phyloP scores from a whole-genome alignment of 2,888 invertebrate genomes.

The Apamea epomidion region DNA sequence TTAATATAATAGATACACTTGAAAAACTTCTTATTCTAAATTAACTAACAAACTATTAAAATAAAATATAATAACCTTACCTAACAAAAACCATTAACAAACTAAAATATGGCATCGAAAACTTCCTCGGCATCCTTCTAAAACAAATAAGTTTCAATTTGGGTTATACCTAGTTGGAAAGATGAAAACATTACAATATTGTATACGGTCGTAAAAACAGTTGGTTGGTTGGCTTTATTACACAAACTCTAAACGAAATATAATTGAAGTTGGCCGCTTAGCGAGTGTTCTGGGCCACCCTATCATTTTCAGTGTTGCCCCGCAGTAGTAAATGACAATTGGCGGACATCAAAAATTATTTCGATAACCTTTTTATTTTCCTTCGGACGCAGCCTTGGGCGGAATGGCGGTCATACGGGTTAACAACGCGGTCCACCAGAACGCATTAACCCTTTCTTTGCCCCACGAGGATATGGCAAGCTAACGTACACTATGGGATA shows the following conservation, averaged over 20 bases:
- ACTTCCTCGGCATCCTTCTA: background rate
- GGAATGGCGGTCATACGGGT: slow-evolving; percentile 78
- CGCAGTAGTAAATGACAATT: slow-evolving; percentile 74
- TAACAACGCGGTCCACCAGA: slow-evolving; percentile 78
- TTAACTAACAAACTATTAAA: background rate
- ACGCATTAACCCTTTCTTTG: slow-evolving; percentile 81
- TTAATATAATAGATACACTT: background rate
- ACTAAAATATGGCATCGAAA: background rate
- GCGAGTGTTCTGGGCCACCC: slow-evolving; percentile 61
- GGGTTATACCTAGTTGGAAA: background rate
- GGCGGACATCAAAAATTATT: slow-evolving; percentile 80
- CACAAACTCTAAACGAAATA: slow-evolving; percentile 63
- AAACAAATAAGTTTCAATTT: slow-evolving; percentile 36
- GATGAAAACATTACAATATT: slow-evolving; percentile 49
- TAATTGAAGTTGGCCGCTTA: slow-evolving; percentile 65
- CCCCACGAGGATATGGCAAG: slow-evolving; percentile 73
- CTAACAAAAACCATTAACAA: background rate
- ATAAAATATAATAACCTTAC: background rate
- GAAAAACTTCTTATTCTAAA: background rate
- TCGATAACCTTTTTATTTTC: slow-evolving; percentile 81
- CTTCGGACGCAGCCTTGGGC: slow-evolving; percentile 73
- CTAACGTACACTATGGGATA: slow-evolving; percentile 66
- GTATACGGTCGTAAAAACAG: slow-evolving; percentile 54
- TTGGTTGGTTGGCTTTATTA: slow-evolving; percentile 58
- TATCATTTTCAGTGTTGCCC: slow-evolving; percentile 65